These are phyloP conservation scores for Operophtera brumata DNA, from an alignment of 2,888 invertebrate genomes.

Conservation along the genomic window DNA sequence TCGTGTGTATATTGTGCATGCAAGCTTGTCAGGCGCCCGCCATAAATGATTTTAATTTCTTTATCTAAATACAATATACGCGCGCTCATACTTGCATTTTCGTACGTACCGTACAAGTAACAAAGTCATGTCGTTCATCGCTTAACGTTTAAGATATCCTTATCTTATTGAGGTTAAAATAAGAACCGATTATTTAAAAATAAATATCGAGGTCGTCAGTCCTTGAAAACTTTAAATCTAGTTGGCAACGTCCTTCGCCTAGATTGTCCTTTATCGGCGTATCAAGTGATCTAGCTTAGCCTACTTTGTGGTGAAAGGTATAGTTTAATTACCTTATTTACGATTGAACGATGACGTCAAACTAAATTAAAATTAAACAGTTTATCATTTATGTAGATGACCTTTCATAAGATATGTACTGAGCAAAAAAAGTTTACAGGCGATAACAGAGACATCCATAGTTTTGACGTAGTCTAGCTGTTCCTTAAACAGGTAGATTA, in stretches of 20 bases:
- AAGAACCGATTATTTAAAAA: not conserved
- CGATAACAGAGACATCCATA: not conserved
- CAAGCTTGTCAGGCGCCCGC: too few relatives aligned
- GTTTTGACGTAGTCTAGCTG: not conserved
- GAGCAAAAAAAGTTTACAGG: not conserved
- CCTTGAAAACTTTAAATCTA: slow-evolving; percentile 34
- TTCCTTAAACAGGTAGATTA: not conserved
- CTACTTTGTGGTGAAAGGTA: slow-evolving; percentile 33
- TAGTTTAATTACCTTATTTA: not conserved
- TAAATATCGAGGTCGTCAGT: slow-evolving; percentile 34
- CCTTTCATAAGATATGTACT: not conserved
- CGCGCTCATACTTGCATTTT: too few relatives aligned
- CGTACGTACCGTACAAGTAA: too few relatives aligned
- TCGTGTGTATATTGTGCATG: too few relatives aligned
- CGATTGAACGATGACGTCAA: not conserved
- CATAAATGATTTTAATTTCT: too few relatives aligned
- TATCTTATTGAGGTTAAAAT: not conserved
- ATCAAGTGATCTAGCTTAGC: slow-evolving; percentile 32
- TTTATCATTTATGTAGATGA: not conserved
- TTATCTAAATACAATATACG: too few relatives aligned
- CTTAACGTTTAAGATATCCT: not conserved
- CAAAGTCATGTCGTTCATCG: too few relatives aligned
- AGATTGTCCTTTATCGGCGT: slow-evolving; percentile 35
- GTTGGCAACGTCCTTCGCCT: slow-evolving; percentile 45
- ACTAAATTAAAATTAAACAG: not conserved